Conservation (phyloP, 2,888 invertebrate species). For the Ochropleura leucogaster region DNA sequence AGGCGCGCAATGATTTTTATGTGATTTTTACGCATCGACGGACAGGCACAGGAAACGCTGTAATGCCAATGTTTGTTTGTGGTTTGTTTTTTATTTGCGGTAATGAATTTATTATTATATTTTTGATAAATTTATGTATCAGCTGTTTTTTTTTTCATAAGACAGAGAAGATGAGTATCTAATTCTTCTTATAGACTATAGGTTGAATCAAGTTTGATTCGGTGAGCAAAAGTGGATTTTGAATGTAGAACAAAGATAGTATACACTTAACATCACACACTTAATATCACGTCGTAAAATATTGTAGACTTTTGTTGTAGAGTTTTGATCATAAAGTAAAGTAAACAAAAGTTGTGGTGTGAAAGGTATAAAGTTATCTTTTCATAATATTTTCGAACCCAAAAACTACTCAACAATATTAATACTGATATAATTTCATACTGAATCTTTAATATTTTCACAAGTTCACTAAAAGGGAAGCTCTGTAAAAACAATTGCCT, state of each 20-base stretch:
- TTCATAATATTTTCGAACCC: not conserved
- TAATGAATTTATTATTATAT: not conserved
- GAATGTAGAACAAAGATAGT: not conserved
- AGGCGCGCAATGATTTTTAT: conserved; percentile 83
- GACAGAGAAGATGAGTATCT: not conserved
- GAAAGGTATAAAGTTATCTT: not conserved
- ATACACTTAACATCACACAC: not conserved
- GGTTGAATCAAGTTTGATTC: not conserved
- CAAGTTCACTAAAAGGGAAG: conserved; percentile 82
- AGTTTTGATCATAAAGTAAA: not conserved
- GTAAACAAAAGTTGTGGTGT: not conserved
- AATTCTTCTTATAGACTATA: too few species aligned
- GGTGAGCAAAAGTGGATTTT: not conserved
- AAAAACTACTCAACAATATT: conserved; percentile 16
- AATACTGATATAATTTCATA: conserved; percentile 33
- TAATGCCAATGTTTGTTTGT: conserved; percentile 56
- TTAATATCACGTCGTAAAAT: not conserved
- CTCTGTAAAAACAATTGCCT: conserved; percentile 80
- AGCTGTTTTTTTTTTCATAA: too few species aligned
- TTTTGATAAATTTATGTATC: not conserved
- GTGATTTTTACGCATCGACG: conserved; percentile 83
- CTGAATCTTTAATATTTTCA: conserved; percentile 75
- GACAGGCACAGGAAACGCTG: conserved; percentile 63
- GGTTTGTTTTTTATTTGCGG: conserved; percentile 31
- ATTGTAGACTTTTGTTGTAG: not conserved